Percentiles rank a stretch among this genome's conserved stretches.
Conservation (phyloP, 2,113 vertebrate species). For the Upupa epops region DNA sequence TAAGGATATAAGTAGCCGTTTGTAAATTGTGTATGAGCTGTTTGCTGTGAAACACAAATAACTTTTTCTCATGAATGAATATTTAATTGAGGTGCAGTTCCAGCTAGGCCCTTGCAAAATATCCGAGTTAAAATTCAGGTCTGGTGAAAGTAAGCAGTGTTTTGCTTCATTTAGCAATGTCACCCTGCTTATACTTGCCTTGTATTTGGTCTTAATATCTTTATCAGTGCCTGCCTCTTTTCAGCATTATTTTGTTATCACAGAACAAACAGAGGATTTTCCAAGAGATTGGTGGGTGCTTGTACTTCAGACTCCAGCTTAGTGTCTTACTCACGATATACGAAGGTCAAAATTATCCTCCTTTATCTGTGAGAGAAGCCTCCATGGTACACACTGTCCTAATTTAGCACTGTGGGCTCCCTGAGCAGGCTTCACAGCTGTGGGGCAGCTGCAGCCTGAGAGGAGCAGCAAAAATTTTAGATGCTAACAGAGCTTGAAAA, state of each 20-base stretch:
- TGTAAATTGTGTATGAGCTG: conserved; percentile 21
- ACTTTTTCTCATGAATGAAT: conserved; percentile 36
- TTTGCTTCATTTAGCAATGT: conserved; percentile 45
- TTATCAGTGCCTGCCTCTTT: conserved; percentile 12
- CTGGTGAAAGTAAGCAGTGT: conserved; percentile 42
- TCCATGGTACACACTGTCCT: not conserved
- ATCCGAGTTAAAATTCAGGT: conserved; percentile 20
- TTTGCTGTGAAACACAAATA: conserved; percentile 34
- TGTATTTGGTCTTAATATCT: not conserved
- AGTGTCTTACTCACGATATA: conserved; percentile 4
- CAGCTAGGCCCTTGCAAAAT: conserved; percentile 29
- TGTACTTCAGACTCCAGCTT: conserved; percentile 58
- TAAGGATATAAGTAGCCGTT: conserved; percentile 56
- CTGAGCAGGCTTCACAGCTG: not conserved
- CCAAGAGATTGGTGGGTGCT: conserved; percentile 55
- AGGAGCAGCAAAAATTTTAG: not conserved
- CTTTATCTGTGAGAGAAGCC: not conserved
- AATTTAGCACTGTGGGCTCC: not conserved
- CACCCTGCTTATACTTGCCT: conserved; percentile 26
- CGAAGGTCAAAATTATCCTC: conserved; percentile 9
- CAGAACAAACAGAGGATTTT: conserved; percentile 62
- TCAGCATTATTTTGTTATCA: conserved; percentile 33
- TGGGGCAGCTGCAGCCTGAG: not conserved
- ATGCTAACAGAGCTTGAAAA: not conserved
- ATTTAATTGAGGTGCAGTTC: conserved; percentile 18